Conservation (phyloP, 2,888 invertebrate genomes). For the Watsonalla binaria region DNA sequence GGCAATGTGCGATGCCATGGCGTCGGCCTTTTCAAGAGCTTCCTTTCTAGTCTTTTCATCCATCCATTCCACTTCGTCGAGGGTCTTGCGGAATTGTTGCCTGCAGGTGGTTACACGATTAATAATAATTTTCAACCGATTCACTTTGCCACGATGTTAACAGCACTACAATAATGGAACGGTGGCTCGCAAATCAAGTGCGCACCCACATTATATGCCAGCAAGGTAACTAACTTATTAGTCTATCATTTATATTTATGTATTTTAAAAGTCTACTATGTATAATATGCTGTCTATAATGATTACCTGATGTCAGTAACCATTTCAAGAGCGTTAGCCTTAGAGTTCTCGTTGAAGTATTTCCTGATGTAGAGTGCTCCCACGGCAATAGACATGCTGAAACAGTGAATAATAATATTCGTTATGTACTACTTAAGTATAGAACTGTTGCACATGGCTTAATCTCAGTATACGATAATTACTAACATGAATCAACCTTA, state of each 20-base stretch:
- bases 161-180: too few species aligned
- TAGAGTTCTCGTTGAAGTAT: slow-evolving; percentile 91
- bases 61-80: slow-evolving; percentile 94
- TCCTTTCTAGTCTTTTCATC: slow-evolving; percentile 87
- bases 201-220: too few species aligned
- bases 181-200: too few species aligned
- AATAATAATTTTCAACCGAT: too few species aligned
- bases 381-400: slow-evolving; percentile 84
- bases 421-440: too few species aligned
- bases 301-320: slow-evolving; percentile 86
- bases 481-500: too few species aligned
- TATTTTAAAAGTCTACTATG: too few species aligned
- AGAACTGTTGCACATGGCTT: too few species aligned
- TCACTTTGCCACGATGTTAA: too few species aligned
- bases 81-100: slow-evolving; percentile 87
- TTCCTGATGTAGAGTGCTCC: slow-evolving; percentile 93
- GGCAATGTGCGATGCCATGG: slow-evolving; percentile 94
- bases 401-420: slow-evolving; percentile 12
- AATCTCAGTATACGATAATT: too few species aligned
- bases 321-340: slow-evolving; percentile 91
- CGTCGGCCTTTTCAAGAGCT: slow-evolving; percentile 87
- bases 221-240: too few species aligned
- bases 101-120: slow-evolving; percentile 22
- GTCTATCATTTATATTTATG: too few species aligned
- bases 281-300: neutral